Evolutionary conservation across 2,888 invertebrate species (phyloP), one percentile per base, ranked within the genome.

Genomic region (Oxytorus armatus): DNA sequence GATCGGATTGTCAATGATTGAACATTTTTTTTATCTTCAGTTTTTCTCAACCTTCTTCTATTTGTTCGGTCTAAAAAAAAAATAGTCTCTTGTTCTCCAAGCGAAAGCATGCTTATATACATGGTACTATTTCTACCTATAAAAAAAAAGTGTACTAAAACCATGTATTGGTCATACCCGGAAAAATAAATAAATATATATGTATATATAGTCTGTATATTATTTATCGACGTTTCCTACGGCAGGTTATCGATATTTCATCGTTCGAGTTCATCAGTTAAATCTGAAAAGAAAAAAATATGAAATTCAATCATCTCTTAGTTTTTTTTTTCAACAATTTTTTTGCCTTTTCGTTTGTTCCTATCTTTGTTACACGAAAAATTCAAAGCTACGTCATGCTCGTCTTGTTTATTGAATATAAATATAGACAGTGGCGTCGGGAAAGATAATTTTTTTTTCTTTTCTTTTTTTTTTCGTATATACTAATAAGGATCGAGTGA

Each of bases 401-500:
- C 16, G 3, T 3, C 14, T 44, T 16, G 44, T 44, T 44, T 44
- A 36, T 36, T 36, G 8, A 36, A 36, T 3, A 36, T 7, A 36
- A 1, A 36, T 36, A 8, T 8, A 8, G 36, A 8, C 8, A 8
- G 36, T 8, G 36, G 36, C 29, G 29, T 29, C 29, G 29, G 5
- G 29, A 29, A 29, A 29, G 5, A 29, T 5, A 29, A 29, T 4
- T 39, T 11, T 39, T 14, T 47, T 16, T 14, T 16, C 16, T 47
- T 47, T 18, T 47, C 16, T 5, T 7, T 47, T 18, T 47, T 65
- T 65, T 42, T 47, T 53, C 21, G 25, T 25, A 7, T n/a, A 33
- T 47, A 16, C 36, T 79, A 87, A 65, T 87, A 84, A 33, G 86
- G 78, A 70, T 89, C 88, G 66, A 88, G 85, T 53, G 85, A 88